Evolutionary conservation across 1,140 invertebrate species (phyloP).

Genomic region (Drosophila pruinosa): DNA sequence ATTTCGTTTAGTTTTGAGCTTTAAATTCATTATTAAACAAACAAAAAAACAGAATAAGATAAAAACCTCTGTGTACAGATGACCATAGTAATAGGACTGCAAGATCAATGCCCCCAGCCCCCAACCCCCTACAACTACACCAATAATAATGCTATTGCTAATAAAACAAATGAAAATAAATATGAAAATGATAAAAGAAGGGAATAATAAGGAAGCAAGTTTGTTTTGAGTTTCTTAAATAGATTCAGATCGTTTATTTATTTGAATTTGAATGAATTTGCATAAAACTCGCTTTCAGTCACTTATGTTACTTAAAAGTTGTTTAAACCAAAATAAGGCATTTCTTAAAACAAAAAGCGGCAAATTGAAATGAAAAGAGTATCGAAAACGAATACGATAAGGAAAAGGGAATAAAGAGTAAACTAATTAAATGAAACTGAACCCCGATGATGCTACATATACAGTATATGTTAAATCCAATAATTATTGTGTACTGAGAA

Average conservation of each 20-base stretch:
- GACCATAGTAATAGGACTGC: constrained; percentile 26
- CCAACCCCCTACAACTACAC: constrained; percentile 2
- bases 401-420: background rate
- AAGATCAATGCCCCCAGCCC: constrained; percentile 9
- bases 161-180: constrained; percentile 42
- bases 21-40: constrained; percentile 31
- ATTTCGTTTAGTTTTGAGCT: constrained; percentile 15
- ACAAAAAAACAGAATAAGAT: constrained; percentile 8
- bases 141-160: constrained; percentile 28
- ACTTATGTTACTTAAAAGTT: constrained; percentile 36
- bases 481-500: constrained; percentile 64
- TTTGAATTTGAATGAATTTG: background rate
- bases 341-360: constrained; percentile 39
- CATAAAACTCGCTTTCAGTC: constrained; percentile 41
- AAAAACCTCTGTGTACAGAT: constrained; percentile 29
- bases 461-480: constrained; percentile 13
- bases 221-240: constrained; percentile 4
- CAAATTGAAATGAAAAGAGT: constrained; percentile 18
- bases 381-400: constrained; percentile 2
- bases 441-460: constrained; percentile 32
- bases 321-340: constrained; percentile 45
- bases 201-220: background rate
- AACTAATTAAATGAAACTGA: constrained; percentile 4
- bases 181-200: background rate
- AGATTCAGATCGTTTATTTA: constrained; percentile 1